These are phyloP conservation scores for Chionis minor DNA, from an alignment of 2,113 vertebrate genomes.

Conservation along the genomic window DNA sequence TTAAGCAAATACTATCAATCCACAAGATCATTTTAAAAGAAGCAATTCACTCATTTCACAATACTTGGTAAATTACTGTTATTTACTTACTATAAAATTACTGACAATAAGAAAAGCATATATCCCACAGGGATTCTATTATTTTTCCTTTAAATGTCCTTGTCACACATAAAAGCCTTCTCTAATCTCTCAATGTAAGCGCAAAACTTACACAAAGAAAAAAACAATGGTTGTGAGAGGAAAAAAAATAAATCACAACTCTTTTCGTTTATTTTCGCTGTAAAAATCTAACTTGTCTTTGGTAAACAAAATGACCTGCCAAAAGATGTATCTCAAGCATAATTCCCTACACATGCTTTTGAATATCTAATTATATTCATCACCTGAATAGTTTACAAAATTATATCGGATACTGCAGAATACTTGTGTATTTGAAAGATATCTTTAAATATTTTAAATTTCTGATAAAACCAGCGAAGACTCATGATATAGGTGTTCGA, in stretches of 20 bases:
- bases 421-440: not conserved
- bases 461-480: not conserved
- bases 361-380: not conserved
- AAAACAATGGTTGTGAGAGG: not conserved
- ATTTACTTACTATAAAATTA: not conserved
- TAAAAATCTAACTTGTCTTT: not conserved
- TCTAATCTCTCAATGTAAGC: not conserved
- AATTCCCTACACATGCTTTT: not conserved
- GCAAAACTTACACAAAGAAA: not conserved
- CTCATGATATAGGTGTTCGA: accelerated
- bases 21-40: not conserved
- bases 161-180: not conserved
- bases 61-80: not conserved
- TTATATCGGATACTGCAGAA: not conserved
- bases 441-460: not conserved
- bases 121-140: not conserved
- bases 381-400: not conserved
- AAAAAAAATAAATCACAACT: not conserved
- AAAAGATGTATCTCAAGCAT: not conserved
- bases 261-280: not conserved
- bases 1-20: not conserved
- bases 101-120: not conserved
- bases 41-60: not conserved
- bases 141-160: not conserved
- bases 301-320: not conserved